Percentiles rank a stretch among this genome's conserved stretches.
These are phyloP conservation scores for Cremastobaeus sp. DNA, from an alignment of 2,888 invertebrate genomes.

Conservation along the genomic window DNA sequence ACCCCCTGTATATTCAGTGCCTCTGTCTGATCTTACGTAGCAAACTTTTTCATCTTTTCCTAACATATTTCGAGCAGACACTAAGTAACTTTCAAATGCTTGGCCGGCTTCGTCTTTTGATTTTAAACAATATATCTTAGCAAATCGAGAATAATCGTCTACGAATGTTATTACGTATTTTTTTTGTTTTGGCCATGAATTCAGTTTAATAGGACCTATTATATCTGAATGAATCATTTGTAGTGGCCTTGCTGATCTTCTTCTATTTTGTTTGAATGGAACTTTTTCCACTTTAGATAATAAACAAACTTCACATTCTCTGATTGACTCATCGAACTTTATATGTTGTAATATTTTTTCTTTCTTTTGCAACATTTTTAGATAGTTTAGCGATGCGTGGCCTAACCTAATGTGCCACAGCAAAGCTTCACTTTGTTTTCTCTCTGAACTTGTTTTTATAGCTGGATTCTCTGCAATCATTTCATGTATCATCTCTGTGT, in stretches of 20 bases:
- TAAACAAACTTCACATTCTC: background rate
- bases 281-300: no score
- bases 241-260: background rate
- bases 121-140: slow-evolving; percentile 55
- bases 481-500: background rate
- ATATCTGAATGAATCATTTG: slow-evolving; percentile 1
- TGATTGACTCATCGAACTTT: background rate
- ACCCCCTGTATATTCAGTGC: no score
- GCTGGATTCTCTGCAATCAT: background rate
- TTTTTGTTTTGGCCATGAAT: slow-evolving; percentile 42
- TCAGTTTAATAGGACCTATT: slow-evolving; percentile 57
- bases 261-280: no score
- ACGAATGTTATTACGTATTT: slow-evolving; percentile 54
- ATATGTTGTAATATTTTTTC: background rate
- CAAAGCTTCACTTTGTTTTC: background rate
- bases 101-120: slow-evolving; percentile 62
- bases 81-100: slow-evolving; percentile 60
- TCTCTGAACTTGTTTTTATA: background rate
- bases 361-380: slow-evolving; percentile 5
- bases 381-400: background rate
- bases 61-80: slow-evolving; percentile 58
- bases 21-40: no score
- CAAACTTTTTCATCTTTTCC: slow-evolving; percentile 59
- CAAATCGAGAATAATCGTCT: slow-evolving; percentile 60
- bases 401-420: background rate